Evolutionary conservation across 1,140 invertebrate genomes (phyloP).

Genomic region (Vanessa tameamea): DNA sequence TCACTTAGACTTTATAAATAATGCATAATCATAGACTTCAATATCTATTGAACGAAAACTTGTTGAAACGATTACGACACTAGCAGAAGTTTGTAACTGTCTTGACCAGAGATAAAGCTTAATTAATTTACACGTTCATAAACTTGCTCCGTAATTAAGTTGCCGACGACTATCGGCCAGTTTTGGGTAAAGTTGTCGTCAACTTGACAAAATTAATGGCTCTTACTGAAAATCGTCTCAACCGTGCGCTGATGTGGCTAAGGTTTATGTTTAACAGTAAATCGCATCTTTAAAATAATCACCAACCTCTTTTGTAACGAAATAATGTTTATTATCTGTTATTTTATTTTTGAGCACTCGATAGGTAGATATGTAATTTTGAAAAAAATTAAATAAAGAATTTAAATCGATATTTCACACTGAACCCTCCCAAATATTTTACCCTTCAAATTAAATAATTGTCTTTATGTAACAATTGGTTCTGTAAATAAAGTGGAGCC

Average conservation of each 20-base stretch:
- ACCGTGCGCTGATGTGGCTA: slow-evolving; percentile 10
- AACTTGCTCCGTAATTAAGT: slow-evolving; percentile 43
- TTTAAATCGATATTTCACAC: too few species aligned
- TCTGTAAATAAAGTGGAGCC: too few species aligned
- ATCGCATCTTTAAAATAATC: not conserved
- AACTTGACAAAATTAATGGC: slow-evolving; percentile 40
- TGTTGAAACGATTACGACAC: slow-evolving; percentile 23
- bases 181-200: slow-evolving; percentile 33
- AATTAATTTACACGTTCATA: slow-evolving; percentile 45
- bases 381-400: too few species aligned
- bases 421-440: too few species aligned
- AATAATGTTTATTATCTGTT: not conserved
- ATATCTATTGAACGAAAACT: slow-evolving; percentile 17
- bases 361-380: too few species aligned
- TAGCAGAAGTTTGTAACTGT: slow-evolving; percentile 27
- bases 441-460: too few species aligned
- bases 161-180: slow-evolving; percentile 35
- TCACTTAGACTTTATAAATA: too few species aligned
- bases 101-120: slow-evolving; percentile 38
- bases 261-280: slow-evolving; percentile 2
- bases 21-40: not conserved
- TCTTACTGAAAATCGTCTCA: slow-evolving; percentile 29
- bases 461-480: too few species aligned
- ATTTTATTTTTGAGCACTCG: too few species aligned
- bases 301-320: not conserved